Evolutionary conservation across 1,140 invertebrate genomes (phyloP).

Genomic region (Chrysomallon squamiferum): DNA sequence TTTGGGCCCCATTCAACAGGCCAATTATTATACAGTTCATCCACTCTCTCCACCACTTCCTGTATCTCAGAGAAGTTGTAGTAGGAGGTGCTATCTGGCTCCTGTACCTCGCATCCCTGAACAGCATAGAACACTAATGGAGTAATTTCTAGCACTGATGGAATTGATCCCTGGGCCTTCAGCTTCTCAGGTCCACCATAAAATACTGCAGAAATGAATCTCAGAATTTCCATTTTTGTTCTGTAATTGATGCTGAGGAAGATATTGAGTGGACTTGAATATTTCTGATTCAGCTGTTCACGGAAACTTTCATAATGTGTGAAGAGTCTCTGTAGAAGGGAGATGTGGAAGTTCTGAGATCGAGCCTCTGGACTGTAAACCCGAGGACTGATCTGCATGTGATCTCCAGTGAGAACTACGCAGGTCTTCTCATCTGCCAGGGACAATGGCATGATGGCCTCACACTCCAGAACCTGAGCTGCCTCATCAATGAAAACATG

Average conservation of each 20-base stretch:
- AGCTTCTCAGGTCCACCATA: conserved; percentile 72
- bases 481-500: conserved; percentile 59
- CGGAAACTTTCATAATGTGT: conserved; percentile 38
- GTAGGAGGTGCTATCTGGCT: conserved; percentile 81
- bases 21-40: conserved; percentile 75
- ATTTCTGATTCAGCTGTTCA: background rate
- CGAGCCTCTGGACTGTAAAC: conserved; percentile 51
- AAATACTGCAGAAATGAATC: conserved; percentile 81
- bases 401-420: conserved; percentile 54
- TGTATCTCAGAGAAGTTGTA: conserved; percentile 82
- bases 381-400: conserved; percentile 52
- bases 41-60: conserved; percentile 77
- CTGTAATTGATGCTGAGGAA: conserved; percentile 79
- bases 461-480: conserved; percentile 52
- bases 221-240: conserved; percentile 81
- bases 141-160: conserved; percentile 43
- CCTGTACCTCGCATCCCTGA: conserved; percentile 73
- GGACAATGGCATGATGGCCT: conserved; percentile 49
- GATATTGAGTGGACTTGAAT: conserved; percentile 39
- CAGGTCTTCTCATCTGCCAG: conserved; percentile 53
- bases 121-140: conserved; percentile 74
- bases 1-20: conserved; percentile 76
- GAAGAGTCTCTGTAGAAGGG: conserved; percentile 53
- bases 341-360: conserved; percentile 48
- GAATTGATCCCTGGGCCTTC: conserved; percentile 33